phyloP scores from a whole-genome alignment of 2,888 invertebrate genomes.

The Choreutis nemorana region DNA sequence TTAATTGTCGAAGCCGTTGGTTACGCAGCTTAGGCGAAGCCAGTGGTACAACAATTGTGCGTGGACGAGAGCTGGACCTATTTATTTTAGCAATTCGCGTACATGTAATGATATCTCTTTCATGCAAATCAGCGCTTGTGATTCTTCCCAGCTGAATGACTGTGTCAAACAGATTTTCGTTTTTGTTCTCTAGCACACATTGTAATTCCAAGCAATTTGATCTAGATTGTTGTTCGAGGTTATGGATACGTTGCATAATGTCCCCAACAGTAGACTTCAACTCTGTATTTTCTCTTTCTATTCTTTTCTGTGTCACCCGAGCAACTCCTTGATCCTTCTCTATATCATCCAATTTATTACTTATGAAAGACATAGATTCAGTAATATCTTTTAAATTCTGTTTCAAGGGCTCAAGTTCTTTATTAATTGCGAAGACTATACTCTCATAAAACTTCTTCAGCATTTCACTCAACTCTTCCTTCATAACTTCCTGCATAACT shows the following conservation, averaged over 20 bases:
- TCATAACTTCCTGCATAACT: background rate
- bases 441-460: background rate
- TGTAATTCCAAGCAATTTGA: constrained; percentile 9
- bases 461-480: background rate
- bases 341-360: constrained; percentile 2
- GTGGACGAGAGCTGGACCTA: constrained; percentile 5
- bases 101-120: constrained; percentile 6
- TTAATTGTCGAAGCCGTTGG: constrained; percentile 5
- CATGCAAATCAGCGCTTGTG: constrained; percentile 1
- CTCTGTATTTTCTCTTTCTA: background rate
- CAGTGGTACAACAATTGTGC: constrained; percentile 11
- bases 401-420: constrained; percentile 1
- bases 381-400: constrained; percentile 1
- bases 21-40: constrained; percentile 8
- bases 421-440: background rate
- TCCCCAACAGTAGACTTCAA: constrained; percentile 6
- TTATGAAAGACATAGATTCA: constrained; percentile 6
- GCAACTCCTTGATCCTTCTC: background rate
- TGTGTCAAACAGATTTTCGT: constrained; percentile 8
- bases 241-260: constrained; percentile 3
- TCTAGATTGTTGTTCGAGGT: constrained; percentile 9
- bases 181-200: constrained; percentile 8
- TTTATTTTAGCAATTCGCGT: constrained; percentile 9
- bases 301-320: background rate
- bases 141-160: constrained; percentile 5